A percentile compares a stretch with the other conserved stretches of the same genome.
phyloP scores from a whole-genome alignment of 2,888 invertebrate genomes.

The Digitonthophagus gazella region DNA sequence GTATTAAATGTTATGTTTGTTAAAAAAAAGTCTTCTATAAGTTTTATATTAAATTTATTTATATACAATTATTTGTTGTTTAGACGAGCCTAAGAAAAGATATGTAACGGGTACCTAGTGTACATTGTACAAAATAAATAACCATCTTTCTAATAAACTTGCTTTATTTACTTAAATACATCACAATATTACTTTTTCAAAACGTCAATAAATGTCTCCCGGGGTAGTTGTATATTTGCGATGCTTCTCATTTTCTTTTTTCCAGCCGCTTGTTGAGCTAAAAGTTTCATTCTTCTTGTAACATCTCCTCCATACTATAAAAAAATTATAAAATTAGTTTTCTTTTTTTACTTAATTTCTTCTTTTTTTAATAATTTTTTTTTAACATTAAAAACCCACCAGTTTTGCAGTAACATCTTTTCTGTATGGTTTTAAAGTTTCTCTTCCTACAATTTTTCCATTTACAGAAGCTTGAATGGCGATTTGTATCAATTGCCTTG shows the following conservation, averaged over 20 bases:
- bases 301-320: slow-evolving; percentile 89
- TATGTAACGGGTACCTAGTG: slow-evolving; percentile 25
- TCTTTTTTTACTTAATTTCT: too few species aligned
- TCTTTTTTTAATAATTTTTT: slow-evolving; percentile 6
- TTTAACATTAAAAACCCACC: slow-evolving; percentile 56
- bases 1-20: slow-evolving; percentile 16
- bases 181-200: slow-evolving; percentile 64
- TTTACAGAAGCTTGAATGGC: slow-evolving; percentile 82
- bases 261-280: slow-evolving; percentile 88
- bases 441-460: slow-evolving; percentile 77
- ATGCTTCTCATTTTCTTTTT: slow-evolving; percentile 91
- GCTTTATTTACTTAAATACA: neutral
- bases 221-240: slow-evolving; percentile 87
- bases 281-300: slow-evolving; percentile 82
- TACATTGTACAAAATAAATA: slow-evolving; percentile 22
- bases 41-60: slow-evolving; percentile 28
- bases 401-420: slow-evolving; percentile 94
- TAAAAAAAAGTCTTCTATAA: slow-evolving; percentile 18
- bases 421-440: slow-evolving; percentile 80
- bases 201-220: slow-evolving; percentile 91
- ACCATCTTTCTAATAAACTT: slow-evolving; percentile 1
- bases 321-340: too few species aligned
- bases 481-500: slow-evolving; percentile 84
- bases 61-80: slow-evolving; percentile 35
- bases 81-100: slow-evolving; percentile 31